Evolutionary conservation across 2,797 vertebrate species (phyloP), one percentile per base, ranked within the genome.

Genomic region (Choloepus didactylus): DNA sequence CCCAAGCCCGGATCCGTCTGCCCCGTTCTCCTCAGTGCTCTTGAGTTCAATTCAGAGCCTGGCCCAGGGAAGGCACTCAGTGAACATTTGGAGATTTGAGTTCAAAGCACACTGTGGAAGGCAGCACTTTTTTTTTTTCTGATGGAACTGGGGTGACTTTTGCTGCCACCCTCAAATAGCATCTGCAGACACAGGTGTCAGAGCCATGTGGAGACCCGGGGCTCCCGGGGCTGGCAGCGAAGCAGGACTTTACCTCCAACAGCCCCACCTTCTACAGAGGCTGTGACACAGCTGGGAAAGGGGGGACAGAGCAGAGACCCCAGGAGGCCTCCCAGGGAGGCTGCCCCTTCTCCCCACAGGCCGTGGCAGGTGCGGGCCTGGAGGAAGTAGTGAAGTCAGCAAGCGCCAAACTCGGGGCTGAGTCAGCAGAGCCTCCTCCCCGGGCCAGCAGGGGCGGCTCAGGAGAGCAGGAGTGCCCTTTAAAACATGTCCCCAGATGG

Each of bases 151-250:
- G 6, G 4, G 62, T 12, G 29, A 21, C 44, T 11, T 29, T 23
- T 49, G 19, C 46, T 1, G 21, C 1, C 3, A 3, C 72, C 44
- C 38, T 56, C 0, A 7, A 10, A 0, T 0, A 7, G 23, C 0
- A 5, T 84, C 66, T 29, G 21, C 62, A 38, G 80, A 29, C 2
- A 9, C 12, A 5, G 11, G 9, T 12, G 31, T 2, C 75, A 41
- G 60, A 56, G 10, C 23, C 5, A 2, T 4, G 3, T 3, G 41
- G n/a, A 0, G 0, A 3, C 7, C 0, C 0, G 44, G 9, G 14
- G 0, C 7, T 3, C 6, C 60, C 12, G 3, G 60, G 0, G 1
- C 27, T 2, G 9, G 2, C 8, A 3, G 11, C 27, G 41, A 29
- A 12, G 15, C 70, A 12, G n/a, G n/a, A 25, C 49, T 41, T 56